phyloP scores from a whole-genome alignment of 2,113 vertebrate genomes.

The Microcebus tavaratra region DNA sequence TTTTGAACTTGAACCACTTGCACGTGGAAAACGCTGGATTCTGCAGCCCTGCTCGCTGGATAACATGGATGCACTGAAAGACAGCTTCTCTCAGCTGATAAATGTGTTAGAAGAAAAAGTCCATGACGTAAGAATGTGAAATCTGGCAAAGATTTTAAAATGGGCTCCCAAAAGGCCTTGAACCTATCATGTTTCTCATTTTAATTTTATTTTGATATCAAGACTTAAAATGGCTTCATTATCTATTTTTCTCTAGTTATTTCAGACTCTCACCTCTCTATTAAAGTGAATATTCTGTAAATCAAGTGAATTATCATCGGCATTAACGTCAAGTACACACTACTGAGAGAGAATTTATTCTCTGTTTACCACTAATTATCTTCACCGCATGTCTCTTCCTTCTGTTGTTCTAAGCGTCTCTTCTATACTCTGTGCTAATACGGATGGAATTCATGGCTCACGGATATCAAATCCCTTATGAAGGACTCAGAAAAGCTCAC shows the following conservation, averaged over 20 bases:
- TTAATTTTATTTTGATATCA: conserved; percentile 75
- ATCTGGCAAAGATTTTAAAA: conserved; percentile 32
- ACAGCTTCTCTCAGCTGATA: conserved; percentile 95
- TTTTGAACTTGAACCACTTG: conserved; percentile 98
- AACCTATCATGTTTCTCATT: conserved; percentile 75
- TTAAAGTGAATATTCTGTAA: conserved; percentile 78
- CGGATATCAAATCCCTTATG: conserved; percentile 46
- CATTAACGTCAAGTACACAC: conserved; percentile 81
- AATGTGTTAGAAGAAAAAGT: conserved; percentile 95
- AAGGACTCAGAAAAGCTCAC: conserved; percentile 40
- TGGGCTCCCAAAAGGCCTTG: conserved; percentile 55
- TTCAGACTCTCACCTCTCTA: conserved; percentile 64
- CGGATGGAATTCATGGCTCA: conserved; percentile 46
- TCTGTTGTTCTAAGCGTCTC: conserved; percentile 55
- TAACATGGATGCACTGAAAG: conserved; percentile 93
- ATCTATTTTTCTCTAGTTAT: conserved; percentile 65
- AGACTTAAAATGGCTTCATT: conserved; percentile 68
- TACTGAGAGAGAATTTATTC: conserved; percentile 84
- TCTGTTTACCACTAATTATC: conserved; percentile 82
- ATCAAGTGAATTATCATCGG: conserved; percentile 76
- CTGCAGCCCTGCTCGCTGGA: conserved; percentile 94
- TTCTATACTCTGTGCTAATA: conserved; percentile 40
- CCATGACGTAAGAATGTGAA: conserved; percentile 94
- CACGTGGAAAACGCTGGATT: conserved; percentile 96
- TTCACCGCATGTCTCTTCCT: conserved; percentile 74